phyloP scores from a whole-genome alignment of 30 jellyfish, hydroid and myxozoan species.

The Cassiopea andromeda region DNA sequence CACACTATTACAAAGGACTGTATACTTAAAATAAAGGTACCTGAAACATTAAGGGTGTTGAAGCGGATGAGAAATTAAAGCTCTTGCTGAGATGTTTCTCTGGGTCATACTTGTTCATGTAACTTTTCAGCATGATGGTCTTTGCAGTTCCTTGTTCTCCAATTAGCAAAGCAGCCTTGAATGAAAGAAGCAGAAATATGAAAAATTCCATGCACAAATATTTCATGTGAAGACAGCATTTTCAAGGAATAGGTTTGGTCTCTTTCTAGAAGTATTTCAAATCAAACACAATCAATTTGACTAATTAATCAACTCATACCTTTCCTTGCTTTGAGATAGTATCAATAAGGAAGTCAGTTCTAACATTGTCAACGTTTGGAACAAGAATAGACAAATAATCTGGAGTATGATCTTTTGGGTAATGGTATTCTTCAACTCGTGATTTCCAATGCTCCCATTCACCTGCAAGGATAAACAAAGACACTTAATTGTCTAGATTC shows the following conservation, averaged over 20 bases:
- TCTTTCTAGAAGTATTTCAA: too few relatives aligned
- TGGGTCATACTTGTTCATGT: conserved; percentile 77
- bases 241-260: too few relatives aligned
- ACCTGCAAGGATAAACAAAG: conserved; percentile 17
- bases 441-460: conserved; percentile 82
- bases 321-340: conserved; percentile 81
- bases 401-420: conserved; percentile 87
- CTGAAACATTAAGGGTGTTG: conserved; percentile 85
- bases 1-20: too few relatives aligned
- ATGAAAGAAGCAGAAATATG: not conserved
- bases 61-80: conserved; percentile 86
- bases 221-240: too few relatives aligned
- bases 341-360: conserved; percentile 78
- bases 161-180: conserved; percentile 85
- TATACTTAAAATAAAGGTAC: conserved; percentile 5
- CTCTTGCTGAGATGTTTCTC: conserved; percentile 79
- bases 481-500: too few relatives aligned
- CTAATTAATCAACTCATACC: conserved; percentile 64
- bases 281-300: too few relatives aligned
- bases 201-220: too few relatives aligned
- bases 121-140: conserved; percentile 84
- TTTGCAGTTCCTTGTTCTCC: conserved; percentile 94
- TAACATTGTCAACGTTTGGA: conserved; percentile 90
- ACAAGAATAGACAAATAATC: conserved; percentile 82
- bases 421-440: conserved; percentile 77